Percentiles rank a stretch among this genome's conserved stretches.
Evolutionary conservation across 2,113 vertebrate genomes (phyloP).

Genomic region (Dicentrarchus labrax): DNA sequence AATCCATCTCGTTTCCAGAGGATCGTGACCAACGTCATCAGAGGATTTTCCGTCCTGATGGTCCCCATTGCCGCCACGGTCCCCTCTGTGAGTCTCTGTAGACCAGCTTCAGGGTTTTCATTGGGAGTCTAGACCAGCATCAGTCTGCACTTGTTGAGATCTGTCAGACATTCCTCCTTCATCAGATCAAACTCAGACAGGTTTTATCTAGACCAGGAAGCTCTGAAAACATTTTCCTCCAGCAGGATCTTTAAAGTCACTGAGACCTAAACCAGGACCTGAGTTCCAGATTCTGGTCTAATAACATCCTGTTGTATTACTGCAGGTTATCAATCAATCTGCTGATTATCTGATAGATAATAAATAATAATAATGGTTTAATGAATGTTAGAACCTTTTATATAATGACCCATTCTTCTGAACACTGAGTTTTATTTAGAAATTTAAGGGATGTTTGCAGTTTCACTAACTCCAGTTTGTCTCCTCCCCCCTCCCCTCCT

Average conservation of each 20-base stretch:
- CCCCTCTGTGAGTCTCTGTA: slow-evolving; percentile 83
- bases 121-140: too few relatives aligned
- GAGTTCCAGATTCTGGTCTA: not conserved
- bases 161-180: slow-evolving; percentile 10
- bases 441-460: too few relatives aligned
- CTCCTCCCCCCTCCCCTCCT: too few relatives aligned
- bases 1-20: slow-evolving; percentile 85
- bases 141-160: slow-evolving; percentile 2
- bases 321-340: too few relatives aligned
- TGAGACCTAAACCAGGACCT: not conserved
- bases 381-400: too few relatives aligned
- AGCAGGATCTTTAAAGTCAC: not conserved
- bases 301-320: too few relatives aligned
- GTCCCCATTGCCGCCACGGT: slow-evolving; percentile 91
- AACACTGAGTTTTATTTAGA: too few relatives aligned
- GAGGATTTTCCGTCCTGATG: slow-evolving; percentile 89
- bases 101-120: not conserved
- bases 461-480: slow-evolving; percentile 1
- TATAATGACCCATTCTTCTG: too few relatives aligned
- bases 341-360: too few relatives aligned
- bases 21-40: slow-evolving; percentile 81
- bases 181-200: slow-evolving; percentile 23
- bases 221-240: not conserved
- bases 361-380: too few relatives aligned
- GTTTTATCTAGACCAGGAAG: not conserved